phyloP scores from a whole-genome alignment of 92 coral and sea anemone species.

The Meandrina meandrites region DNA sequence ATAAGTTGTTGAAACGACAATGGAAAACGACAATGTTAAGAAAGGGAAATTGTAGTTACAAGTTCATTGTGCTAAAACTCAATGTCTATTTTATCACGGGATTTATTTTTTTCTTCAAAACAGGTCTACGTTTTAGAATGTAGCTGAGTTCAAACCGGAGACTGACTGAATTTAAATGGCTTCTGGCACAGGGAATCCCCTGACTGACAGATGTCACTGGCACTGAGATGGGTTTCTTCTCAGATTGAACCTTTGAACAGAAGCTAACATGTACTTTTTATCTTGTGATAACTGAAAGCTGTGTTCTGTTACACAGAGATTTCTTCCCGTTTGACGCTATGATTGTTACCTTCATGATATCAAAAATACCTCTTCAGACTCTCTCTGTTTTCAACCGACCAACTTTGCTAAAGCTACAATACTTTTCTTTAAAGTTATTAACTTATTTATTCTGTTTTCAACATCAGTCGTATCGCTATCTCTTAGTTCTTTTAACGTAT shows the following conservation, averaged over 20 bases:
- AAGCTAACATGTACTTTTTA: not conserved
- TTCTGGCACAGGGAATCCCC: conserved; percentile 5
- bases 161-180: not conserved
- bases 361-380: too few species aligned
- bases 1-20: not conserved
- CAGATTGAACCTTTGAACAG: not conserved
- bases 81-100: not conserved
- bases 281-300: too few species aligned
- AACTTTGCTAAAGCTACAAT: not conserved
- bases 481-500: too few species aligned
- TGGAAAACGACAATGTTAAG: not conserved
- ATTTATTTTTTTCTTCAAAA: not conserved
- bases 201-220: not conserved
- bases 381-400: not conserved
- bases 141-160: conserved; percentile 22
- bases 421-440: too few species aligned
- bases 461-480: too few species aligned
- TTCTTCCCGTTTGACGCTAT: too few species aligned
- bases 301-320: too few species aligned
- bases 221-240: not conserved
- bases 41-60: not conserved
- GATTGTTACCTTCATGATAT: too few species aligned
- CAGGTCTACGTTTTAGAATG: not conserved
- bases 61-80: not conserved
- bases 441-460: too few species aligned